Base-by-base conservation (phyloP, 1,140 invertebrate species). In the Arctopsyche grandis region DNA sequence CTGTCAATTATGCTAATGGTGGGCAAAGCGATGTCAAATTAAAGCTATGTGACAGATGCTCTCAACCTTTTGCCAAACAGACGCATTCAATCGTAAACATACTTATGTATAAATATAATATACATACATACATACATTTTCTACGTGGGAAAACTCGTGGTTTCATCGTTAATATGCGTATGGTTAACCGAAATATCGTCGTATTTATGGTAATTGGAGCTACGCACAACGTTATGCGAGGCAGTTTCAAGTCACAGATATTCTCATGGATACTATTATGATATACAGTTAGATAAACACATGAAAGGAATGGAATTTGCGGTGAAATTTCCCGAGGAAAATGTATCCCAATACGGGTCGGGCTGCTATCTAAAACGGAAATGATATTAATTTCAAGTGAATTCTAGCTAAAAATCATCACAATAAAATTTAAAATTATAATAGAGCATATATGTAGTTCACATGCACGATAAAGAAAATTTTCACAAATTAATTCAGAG, bases 161-260 rank as follows among this genome's bases (percentile, higher is more conserved):
- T 24, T 66, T 26, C 21, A 24, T n/a, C 24, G 63, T 66, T 66
- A 66, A 26, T 26, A 26, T 12, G 9, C n/a, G 24, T 26, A 66
- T 26, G 48, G 10, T 12, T 4, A 38, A 38, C 29, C 48, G 16
- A 52, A 52, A 26, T 66, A 24, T 66, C 19, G 26, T 66, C 24
- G 24, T 24, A 24, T 66, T 66, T 66, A 66, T 66, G 63, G 24
- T 66, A 66, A 66, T 66, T 66, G 63, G 22, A 29, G 22, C 24
- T 29, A 66, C 24, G 63, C 24, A 24, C 5, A 29, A 66, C 21
- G 24, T 66, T 66, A 60, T 21, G 56, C 16, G 0, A 60, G 56
- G 16, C 21, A 60, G 9, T 60, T 60, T 60, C 56, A 16, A 19
- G 21, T 60, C n/a, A 60, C 56, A 60, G 16, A 38, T 38, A 38